These are phyloP conservation scores for Gallinago media DNA, from an alignment of 2,113 vertebrate species.

Conservation along the genomic window DNA sequence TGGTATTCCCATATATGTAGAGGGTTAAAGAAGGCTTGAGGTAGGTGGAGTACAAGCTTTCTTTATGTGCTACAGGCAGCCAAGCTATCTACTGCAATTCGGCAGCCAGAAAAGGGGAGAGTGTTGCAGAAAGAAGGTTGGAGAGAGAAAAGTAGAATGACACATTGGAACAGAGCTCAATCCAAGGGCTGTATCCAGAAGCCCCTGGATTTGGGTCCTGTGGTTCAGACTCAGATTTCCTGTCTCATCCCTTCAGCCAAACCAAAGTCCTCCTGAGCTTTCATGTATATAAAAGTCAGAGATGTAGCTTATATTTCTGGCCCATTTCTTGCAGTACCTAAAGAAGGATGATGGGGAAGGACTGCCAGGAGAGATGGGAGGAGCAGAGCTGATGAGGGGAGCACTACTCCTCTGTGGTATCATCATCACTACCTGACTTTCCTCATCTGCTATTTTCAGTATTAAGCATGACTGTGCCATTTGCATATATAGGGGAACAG, in stretches of 20 bases:
- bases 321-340: background rate
- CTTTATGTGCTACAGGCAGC: background rate
- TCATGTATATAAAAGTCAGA: background rate
- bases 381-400: background rate
- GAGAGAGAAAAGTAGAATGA: background rate
- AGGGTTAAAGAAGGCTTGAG: background rate
- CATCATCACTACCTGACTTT: slow-evolving; percentile 5
- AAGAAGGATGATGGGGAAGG: background rate
- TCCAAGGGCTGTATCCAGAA: background rate
- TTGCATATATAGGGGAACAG: background rate
- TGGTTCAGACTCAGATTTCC: background rate
- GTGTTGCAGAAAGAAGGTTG: background rate
- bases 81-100: background rate
- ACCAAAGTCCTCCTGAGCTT: background rate
- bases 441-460: slow-evolving; percentile 4
- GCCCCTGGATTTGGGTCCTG: background rate
- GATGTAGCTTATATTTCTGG: background rate
- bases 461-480: background rate
- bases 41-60: background rate
- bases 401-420: background rate
- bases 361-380: background rate
- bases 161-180: background rate
- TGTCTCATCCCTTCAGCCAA: background rate
- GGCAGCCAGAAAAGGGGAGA: background rate
- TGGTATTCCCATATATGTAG: background rate